phyloP scores from a whole-genome alignment of 2,888 invertebrate species.

The Cancer borealis region DNA sequence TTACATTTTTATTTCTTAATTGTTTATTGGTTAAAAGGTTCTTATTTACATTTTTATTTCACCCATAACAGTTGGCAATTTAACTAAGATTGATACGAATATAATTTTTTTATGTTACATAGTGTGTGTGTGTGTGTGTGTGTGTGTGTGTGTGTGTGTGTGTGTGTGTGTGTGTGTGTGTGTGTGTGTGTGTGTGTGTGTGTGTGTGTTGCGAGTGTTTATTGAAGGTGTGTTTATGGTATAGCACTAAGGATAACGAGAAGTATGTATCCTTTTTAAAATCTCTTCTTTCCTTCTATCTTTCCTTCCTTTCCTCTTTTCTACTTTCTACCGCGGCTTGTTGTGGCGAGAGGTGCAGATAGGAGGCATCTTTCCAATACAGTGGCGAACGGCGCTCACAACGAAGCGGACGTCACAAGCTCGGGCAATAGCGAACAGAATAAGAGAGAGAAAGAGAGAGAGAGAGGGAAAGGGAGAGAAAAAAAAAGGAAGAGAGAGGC shows the following conservation, averaged over 20 bases:
- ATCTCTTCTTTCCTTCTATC: not conserved
- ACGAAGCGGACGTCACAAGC: not conserved
- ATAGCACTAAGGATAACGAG: not conserved
- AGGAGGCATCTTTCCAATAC: not conserved
- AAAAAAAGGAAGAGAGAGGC: not conserved
- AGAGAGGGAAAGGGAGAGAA: constrained; percentile 34
- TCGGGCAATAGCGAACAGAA: not conserved
- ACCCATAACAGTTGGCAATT: too few relatives aligned
- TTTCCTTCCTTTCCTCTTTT: constrained; percentile 3
- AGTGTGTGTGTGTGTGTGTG: too few relatives aligned
- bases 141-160: too few relatives aligned
- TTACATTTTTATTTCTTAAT: not conserved
- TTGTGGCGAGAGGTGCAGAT: not conserved
- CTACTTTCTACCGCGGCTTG: not conserved
- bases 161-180: too few relatives aligned
- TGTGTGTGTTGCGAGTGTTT: too few relatives aligned
- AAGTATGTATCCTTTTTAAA: not conserved
- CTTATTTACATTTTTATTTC: not conserved
- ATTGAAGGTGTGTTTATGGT: too few relatives aligned
- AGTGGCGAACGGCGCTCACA: constrained; percentile 6
- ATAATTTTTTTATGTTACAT: too few relatives aligned
- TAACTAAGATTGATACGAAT: not conserved
- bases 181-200: too few relatives aligned
- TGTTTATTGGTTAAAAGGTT: not conserved
- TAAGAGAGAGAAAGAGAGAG: not conserved